Evolutionary conservation across 2,888 invertebrate species (phyloP), one percentile per base, ranked within the genome.

Genomic region (Hydraecia micacea): DNA sequence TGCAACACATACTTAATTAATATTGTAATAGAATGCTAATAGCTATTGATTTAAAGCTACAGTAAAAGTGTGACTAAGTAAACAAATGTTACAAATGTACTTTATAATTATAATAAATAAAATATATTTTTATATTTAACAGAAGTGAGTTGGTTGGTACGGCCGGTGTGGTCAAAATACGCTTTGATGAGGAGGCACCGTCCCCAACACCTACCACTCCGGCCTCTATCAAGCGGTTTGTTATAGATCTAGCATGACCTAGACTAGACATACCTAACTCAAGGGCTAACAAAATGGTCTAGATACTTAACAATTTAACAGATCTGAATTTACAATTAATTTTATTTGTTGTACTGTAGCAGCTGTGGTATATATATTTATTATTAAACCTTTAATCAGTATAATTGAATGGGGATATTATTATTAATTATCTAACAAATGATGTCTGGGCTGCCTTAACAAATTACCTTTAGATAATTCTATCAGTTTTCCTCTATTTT

Each of bases 61-160:
- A 66, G 39, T 74, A 66, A 36, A 32, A 63, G 5, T 65, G 36
- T 79, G 36, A 42, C 36, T 75, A 46, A 71, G n/a, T 36, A n/a
- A 73, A 39, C 25, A 81, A 67, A 55, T 76, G 7, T 74, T 69
- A 60, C 11, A 67, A 25, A 75, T 75, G 25, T 74, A 63, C 15
- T 58, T 62, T 74, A 79, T 74, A 69, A 63, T 65, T 73, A 81
- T 73, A 73, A 81, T 73, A 73, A 73, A 67, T 81, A 62, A 85
- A 79, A 67, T n/a, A 79, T 78, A 87, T 91, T 90, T 89, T 94
- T 93, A 85, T 91, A 92, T 94, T 95, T 96, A 95, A 96, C 97
- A 97, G 97, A 97, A 97, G 97, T 97, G 97, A 97, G 94, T 97
- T 97, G 94, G 96, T 97, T 90, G 97, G 97, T 87, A 97, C 97